A percentile compares a stretch with the other conserved stretches of the same genome.
phyloP scores from a whole-genome alignment of 1,140 invertebrate genomes.

The Drosophila bocqueti region DNA sequence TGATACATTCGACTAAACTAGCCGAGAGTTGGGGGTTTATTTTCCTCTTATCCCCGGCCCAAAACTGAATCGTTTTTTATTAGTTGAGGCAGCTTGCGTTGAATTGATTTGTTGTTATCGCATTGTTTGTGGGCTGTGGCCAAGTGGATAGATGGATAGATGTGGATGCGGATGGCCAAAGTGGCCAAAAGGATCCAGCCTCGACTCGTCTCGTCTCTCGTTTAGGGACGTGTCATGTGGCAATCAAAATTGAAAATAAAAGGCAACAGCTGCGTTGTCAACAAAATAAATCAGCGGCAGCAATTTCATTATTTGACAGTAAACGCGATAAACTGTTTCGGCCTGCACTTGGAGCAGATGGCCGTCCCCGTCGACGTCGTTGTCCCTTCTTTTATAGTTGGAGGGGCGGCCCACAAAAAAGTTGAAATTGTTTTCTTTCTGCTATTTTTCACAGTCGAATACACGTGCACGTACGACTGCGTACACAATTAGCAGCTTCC shows the following conservation, averaged over 20 bases:
- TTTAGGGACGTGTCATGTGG: constrained; percentile 54
- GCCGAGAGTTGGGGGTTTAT: constrained; percentile 19
- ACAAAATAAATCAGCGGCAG: constrained; percentile 80
- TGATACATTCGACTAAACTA: constrained; percentile 50
- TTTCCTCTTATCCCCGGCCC: constrained; percentile 13
- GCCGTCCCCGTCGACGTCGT: no score
- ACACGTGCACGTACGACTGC: constrained; percentile 33
- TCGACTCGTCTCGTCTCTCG: constrained; percentile 14
- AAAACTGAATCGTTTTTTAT: constrained; percentile 73
- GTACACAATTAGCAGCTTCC: constrained; percentile 80
- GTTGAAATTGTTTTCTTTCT: constrained; percentile 44
- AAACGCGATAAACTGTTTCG: constrained; percentile 81
- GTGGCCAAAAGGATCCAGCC: constrained; percentile 37
- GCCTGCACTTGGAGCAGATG: constrained; percentile 34
- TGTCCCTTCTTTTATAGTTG: constrained; percentile 17
- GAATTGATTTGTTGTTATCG: constrained; percentile 84
- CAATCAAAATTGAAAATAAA: constrained; percentile 83
- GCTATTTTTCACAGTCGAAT: constrained; percentile 44
- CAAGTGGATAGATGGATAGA: constrained; percentile 55
- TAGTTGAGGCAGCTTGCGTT: constrained; percentile 81
- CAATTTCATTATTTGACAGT: constrained; percentile 84
- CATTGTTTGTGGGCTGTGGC: constrained; percentile 70
- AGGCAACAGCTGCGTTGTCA: constrained; percentile 81
- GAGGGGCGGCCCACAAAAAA: background rate
- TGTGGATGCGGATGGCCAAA: constrained; percentile 13